Percentiles rank a stretch among this genome's conserved stretches.
Evolutionary conservation across 2,888 invertebrate species (phyloP).

Genomic region (Nemotelus nigrinus): DNA sequence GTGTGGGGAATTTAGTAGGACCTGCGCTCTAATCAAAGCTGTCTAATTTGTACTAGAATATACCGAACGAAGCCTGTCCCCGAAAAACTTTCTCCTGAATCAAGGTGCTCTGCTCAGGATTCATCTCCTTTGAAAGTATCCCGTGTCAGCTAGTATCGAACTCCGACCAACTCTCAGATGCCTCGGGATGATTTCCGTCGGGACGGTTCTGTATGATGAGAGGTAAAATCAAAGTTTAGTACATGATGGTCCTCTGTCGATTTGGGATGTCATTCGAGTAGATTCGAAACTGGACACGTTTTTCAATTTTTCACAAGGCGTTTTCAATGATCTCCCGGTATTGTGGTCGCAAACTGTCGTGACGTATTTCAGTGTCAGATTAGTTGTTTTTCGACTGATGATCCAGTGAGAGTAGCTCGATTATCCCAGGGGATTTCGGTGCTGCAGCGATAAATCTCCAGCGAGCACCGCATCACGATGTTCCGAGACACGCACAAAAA

Average conservation of each 20-base stretch:
- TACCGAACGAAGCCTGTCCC: not conserved
- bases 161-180: no score
- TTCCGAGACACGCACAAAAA: not conserved
- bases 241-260: conserved; percentile 48
- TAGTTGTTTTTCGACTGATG: conserved; percentile 3
- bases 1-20: conserved; percentile 10
- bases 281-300: not conserved
- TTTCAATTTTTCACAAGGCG: not conserved
- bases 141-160: no score
- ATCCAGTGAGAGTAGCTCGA: conserved; percentile 6
- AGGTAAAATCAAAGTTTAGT: conserved; percentile 42
- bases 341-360: conserved; percentile 12
- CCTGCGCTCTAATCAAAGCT: conserved; percentile 39
- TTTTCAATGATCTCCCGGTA: not conserved
- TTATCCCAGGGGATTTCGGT: not conserved
- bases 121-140: no score
- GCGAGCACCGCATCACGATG: no score
- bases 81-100: no score
- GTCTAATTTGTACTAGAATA: conserved; percentile 11
- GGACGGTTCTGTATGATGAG: not conserved
- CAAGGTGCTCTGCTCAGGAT: no score
- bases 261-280: conserved; percentile 43
- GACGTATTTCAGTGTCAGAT: not conserved
- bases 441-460: no score
- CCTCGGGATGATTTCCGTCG: no score